These are phyloP conservation scores for Actinostola sp. DNA, from an alignment of 92 coral and sea anemone species.

Conservation along the genomic window DNA sequence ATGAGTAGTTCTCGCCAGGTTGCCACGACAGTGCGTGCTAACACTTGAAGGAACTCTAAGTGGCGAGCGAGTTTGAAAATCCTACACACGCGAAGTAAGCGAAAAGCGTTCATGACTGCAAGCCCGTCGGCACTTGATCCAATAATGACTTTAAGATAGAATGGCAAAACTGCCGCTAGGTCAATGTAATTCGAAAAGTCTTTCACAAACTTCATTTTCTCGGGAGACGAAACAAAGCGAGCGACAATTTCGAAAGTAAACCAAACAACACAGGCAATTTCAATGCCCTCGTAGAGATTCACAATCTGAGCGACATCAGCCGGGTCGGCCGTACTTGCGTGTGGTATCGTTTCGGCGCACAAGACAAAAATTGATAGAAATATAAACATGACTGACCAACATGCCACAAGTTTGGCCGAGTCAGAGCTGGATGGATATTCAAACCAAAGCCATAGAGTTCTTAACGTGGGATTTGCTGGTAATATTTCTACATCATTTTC, in stretches of 20 bases:
- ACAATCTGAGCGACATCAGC: not conserved
- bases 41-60: slow-evolving; percentile 78
- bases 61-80: slow-evolving; percentile 84
- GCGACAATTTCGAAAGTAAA: slow-evolving; percentile 72
- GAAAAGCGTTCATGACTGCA: slow-evolving; percentile 38
- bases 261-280: slow-evolving; percentile 76
- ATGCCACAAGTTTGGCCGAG: slow-evolving; percentile 60
- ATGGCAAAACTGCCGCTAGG: slow-evolving; percentile 79
- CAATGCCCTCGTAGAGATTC: slow-evolving; percentile 38
- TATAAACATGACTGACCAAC: slow-evolving; percentile 76
- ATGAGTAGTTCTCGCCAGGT: slow-evolving; percentile 82
- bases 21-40: slow-evolving; percentile 77
- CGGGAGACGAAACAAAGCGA: slow-evolving; percentile 78
- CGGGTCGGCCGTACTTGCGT: not conserved
- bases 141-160: slow-evolving; percentile 41
- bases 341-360: slow-evolving; percentile 75
- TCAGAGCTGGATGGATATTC: slow-evolving; percentile 82
- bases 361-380: slow-evolving; percentile 68
- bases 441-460: slow-evolving; percentile 73
- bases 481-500: slow-evolving; percentile 38
- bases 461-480: slow-evolving; percentile 48
- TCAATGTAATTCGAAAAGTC: slow-evolving; percentile 76
- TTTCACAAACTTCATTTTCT: slow-evolving; percentile 53
- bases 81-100: slow-evolving; percentile 74
- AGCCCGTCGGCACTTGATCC: slow-evolving; percentile 22